Evolutionary conservation across 2,888 invertebrate species (phyloP).

Genomic region (Acleris holmiana): DNA sequence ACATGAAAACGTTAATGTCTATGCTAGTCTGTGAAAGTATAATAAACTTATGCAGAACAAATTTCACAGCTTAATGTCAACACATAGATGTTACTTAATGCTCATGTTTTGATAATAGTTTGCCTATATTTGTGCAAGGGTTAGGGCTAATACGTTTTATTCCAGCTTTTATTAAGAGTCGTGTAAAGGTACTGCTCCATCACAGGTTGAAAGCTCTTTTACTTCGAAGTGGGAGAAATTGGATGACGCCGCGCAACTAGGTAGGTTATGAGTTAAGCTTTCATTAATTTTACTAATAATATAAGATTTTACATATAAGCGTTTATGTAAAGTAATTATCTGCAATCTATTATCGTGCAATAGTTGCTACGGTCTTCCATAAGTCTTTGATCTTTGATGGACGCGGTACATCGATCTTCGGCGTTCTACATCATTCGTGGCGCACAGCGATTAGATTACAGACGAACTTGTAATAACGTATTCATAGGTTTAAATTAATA

Average conservation of each 20-base stretch:
- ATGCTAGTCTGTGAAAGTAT: neutral
- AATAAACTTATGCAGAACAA: neutral
- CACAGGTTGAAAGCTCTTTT: conserved; percentile 81
- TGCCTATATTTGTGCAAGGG: conserved; percentile 49
- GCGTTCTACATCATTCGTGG: too few relatives aligned
- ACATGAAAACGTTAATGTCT: neutral
- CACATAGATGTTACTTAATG: neutral
- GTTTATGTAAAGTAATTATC: neutral
- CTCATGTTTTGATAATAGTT: neutral
- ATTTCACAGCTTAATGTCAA: neutral
- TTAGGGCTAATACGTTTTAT: conserved; percentile 76
- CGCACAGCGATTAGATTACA: too few relatives aligned
- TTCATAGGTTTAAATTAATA: too few relatives aligned
- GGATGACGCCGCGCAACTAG: conserved; percentile 92
- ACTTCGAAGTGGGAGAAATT: conserved; percentile 93
- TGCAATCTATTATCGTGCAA: neutral
- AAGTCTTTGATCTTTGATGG: neutral
- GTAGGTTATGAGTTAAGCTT: conserved; percentile 85
- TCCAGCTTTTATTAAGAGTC: conserved; percentile 75
- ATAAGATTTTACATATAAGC: conserved; percentile 19
- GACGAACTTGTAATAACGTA: too few relatives aligned
- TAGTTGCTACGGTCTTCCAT: neutral
- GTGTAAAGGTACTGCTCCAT: conserved; percentile 66
- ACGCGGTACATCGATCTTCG: conserved; percentile 7
- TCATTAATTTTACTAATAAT: conserved; percentile 40